Percentiles rank a stretch among this genome's conserved stretches.
phyloP scores from a whole-genome alignment of 2,888 invertebrate genomes.

The Branchellion lobata region DNA sequence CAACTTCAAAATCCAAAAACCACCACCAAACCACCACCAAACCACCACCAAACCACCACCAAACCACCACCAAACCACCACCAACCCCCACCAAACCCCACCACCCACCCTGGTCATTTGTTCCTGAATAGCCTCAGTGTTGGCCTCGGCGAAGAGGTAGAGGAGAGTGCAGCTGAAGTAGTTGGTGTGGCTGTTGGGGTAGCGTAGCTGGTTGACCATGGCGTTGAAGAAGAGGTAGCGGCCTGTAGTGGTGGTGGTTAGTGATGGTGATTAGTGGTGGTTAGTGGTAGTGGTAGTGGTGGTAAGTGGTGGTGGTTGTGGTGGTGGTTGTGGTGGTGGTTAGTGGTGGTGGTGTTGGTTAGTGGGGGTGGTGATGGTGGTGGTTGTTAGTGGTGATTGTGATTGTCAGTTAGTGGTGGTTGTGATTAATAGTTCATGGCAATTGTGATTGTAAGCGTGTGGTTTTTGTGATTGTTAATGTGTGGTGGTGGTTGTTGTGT shows the following conservation, averaged over 20 bases:
- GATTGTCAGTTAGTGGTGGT: no score
- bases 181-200: conserved; percentile 99
- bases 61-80: no score
- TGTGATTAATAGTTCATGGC: no score
- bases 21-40: not conserved
- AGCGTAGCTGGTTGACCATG: conserved; percentile 95
- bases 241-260: conserved; percentile 60
- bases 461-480: no score
- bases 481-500: no score
- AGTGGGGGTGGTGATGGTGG: no score
- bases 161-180: conserved; percentile 97
- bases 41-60: not conserved
- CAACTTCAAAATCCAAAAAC: not conserved
- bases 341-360: no score
- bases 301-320: no score
- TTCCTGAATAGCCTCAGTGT: conserved; percentile 94
- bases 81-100: not conserved
- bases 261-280: not conserved
- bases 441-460: no score
- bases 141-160: conserved; percentile 94
- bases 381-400: no score
- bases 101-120: conserved; percentile 76
- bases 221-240: conserved; percentile 96
- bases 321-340: no score
- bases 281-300: no score